These are phyloP conservation scores for Hirtodrosophila histrioides DNA, from an alignment of 2,888 invertebrate species.

Conservation along the genomic window DNA sequence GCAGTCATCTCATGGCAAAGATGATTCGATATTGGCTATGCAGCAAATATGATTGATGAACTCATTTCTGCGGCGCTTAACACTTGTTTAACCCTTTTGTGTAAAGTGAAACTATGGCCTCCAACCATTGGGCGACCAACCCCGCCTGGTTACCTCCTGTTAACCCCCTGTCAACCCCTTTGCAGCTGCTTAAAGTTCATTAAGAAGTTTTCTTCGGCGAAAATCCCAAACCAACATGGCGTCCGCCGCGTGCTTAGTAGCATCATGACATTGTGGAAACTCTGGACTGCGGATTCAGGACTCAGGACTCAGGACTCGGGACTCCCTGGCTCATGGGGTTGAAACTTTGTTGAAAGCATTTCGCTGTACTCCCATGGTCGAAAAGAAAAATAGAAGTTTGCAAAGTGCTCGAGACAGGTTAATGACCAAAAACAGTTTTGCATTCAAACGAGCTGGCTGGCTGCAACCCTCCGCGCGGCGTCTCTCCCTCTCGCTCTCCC, in stretches of 20 bases:
- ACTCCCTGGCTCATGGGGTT: slow-evolving; percentile 52
- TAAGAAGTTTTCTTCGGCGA: slow-evolving; percentile 63
- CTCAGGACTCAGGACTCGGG: slow-evolving; percentile 1
- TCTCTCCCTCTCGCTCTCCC: slow-evolving; percentile 11
- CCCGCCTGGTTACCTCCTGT: neutral
- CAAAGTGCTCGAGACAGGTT: slow-evolving; percentile 79
- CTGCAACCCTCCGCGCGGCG: slow-evolving; percentile 46
- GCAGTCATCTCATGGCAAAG: slow-evolving; percentile 10
- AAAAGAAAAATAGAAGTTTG: slow-evolving; percentile 42
- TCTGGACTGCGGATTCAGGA: slow-evolving; percentile 16
- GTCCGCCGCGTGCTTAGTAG: slow-evolving; percentile 11
- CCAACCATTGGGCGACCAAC: neutral
- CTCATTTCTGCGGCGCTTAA: slow-evolving; percentile 53
- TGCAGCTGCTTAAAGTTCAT: slow-evolving; percentile 62
- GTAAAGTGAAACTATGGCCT: slow-evolving; percentile 17
- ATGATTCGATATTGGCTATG: slow-evolving; percentile 49
- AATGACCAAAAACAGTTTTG: slow-evolving; percentile 78
- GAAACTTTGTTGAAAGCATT: slow-evolving; percentile 69
- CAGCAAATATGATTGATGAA: slow-evolving; percentile 70
- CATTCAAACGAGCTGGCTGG: slow-evolving; percentile 68
- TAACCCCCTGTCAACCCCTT: neutral
- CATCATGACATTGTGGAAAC: slow-evolving; percentile 61
- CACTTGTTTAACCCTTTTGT: slow-evolving; percentile 79
- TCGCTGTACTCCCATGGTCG: slow-evolving; percentile 45
- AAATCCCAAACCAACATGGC: slow-evolving; percentile 51